phyloP scores from a whole-genome alignment of 1,140 invertebrate species.

The Spodoptera frugiperda region DNA sequence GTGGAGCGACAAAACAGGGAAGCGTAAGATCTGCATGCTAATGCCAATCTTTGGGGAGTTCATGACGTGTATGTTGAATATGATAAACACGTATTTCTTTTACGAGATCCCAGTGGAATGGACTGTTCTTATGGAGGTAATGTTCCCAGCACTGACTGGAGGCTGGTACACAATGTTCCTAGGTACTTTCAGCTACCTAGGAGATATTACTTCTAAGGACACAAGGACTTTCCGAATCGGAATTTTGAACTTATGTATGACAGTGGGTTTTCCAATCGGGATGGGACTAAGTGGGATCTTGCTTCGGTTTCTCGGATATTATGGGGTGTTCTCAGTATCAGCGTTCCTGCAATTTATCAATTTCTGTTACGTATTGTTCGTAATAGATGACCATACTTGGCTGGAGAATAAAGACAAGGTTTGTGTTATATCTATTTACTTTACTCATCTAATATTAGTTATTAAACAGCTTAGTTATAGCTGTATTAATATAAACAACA shows the following conservation, averaged over 20 bases:
- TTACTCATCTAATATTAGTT: not conserved
- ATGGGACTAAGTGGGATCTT: conserved; percentile 82
- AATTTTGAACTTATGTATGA: conserved; percentile 93
- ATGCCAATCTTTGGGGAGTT: conserved; percentile 93
- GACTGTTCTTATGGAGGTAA: conserved; percentile 89
- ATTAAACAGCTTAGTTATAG: not conserved
- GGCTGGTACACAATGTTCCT: conserved; percentile 96
- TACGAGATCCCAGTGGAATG: conserved; percentile 91
- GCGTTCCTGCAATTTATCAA: conserved; percentile 74
- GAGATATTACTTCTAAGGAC: conserved; percentile 92
- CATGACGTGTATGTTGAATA: conserved; percentile 91
- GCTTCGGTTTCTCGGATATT: conserved; percentile 76
- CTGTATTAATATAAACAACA: not conserved
- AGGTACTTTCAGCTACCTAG: conserved; percentile 95
- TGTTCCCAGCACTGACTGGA: conserved; percentile 92
- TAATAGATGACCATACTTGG: conserved; percentile 79
- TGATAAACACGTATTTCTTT: conserved; percentile 92
- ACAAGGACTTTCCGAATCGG: conserved; percentile 93
- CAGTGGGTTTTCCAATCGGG: conserved; percentile 84
- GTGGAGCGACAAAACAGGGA: conserved; percentile 90
- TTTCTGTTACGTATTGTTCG: conserved; percentile 77
- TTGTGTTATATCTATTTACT: conserved; percentile 49
- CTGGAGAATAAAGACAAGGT: conserved; percentile 76
- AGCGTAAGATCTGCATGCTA: conserved; percentile 93
- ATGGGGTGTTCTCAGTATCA: conserved; percentile 81